Percentiles rank a stretch among this genome's conserved stretches.
Evolutionary conservation across 2,797 vertebrate species (phyloP).

Genomic region (Carapus acus): DNA sequence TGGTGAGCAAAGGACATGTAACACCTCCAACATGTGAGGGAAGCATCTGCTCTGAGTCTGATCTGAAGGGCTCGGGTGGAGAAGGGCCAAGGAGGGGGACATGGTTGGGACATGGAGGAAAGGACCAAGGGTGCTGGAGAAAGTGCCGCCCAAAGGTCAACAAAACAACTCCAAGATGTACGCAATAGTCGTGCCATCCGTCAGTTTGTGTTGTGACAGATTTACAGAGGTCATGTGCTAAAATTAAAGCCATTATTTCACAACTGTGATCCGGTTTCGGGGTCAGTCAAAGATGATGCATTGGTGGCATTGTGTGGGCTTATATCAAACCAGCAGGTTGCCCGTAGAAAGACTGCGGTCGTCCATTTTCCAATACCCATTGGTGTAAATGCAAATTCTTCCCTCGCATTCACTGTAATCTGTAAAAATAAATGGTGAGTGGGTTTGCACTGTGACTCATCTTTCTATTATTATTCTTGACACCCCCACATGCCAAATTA

Average conservation of each 20-base stretch:
- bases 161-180: constrained; percentile 43
- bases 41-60: constrained; percentile 39
- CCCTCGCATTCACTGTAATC: background rate
- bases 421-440: background rate
- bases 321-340: constrained; percentile 5
- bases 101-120: constrained; percentile 37
- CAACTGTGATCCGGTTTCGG: constrained; percentile 31
- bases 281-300: constrained; percentile 27
- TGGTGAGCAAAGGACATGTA: constrained; percentile 38
- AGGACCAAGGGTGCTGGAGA: constrained; percentile 52
- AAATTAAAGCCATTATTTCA: constrained; percentile 22
- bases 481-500: too few species aligned
- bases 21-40: constrained; percentile 30
- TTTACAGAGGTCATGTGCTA: constrained; percentile 13
- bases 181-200: constrained; percentile 17
- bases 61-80: too few species aligned
- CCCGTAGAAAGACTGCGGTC: constrained; percentile 1
- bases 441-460: too few species aligned
- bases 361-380: background rate
- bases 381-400: background rate
- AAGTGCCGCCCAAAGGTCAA: constrained; percentile 45
- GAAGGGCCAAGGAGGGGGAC: too few species aligned
- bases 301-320: constrained; percentile 7
- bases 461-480: too few species aligned
- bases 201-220: constrained; percentile 15